Base-by-base conservation (phyloP, 1,140 invertebrate species). In the Acromyrmex charruanus region DNA sequence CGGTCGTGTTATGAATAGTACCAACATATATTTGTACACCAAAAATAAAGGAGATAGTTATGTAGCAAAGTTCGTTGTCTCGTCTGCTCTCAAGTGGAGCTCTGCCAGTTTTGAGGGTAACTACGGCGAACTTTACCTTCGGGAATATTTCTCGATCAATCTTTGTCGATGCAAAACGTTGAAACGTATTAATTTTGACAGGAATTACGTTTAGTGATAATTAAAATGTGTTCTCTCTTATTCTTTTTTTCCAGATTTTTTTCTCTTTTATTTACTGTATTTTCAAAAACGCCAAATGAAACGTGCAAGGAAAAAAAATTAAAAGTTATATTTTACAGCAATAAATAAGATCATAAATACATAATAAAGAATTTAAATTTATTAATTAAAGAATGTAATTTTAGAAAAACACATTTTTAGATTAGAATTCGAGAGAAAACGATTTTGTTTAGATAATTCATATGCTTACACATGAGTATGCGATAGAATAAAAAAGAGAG, bases 51-150 rank as follows among this genome's bases (percentile, higher is more conserved):
- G 68, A 85, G 66, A 69, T 59, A 85, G 66, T 75, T 84, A 79
- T 75, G 85, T 90, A 90, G 82, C 74, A 49, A 89, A 80, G 86
- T 90, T 90, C 79, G 69, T 85, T 90, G 88, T 90, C 85, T 86
- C 65, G 77, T 89, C 77, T 89, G 77, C 44, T 58, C 82, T 75
- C 65, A n/a, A 35, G 63, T 90, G 88, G 88, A 90, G 82, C 74
- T 79, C 68, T 89, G 85, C 89, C 88, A 90, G 25, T 72, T 87
- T 89, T 63, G 75, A 75, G 14, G 44, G 16, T 59, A 28, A n/a
- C 6, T 39, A 16, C 18, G 7, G 53, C 35, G 12, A 72, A 82
- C 14, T 58, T 80, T 69, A 51, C 10, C 18, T 21, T 49, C 18
- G 12, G 31, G 25, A 74, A 61, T n/a, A 9, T 59, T 59, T 35